These are phyloP conservation scores for Napeogenes sylphis DNA, from an alignment of 2,888 invertebrate species.

Conservation along the genomic window DNA sequence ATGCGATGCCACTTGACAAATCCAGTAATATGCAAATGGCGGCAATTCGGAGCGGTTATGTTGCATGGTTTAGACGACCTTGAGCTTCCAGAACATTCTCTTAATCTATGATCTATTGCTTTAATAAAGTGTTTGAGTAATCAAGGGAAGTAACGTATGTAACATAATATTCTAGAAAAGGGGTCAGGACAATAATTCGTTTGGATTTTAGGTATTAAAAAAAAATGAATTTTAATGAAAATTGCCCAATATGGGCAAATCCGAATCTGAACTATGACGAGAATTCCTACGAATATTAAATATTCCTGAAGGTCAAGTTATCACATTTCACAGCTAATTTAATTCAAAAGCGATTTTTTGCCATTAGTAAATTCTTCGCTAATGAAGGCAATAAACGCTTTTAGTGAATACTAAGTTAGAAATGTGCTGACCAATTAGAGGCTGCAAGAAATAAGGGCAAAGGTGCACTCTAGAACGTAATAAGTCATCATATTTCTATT, in stretches of 20 bases:
- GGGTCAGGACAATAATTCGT: no score
- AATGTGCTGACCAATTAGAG: constrained; percentile 18
- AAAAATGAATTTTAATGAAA: no score
- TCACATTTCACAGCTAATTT: constrained; percentile 13
- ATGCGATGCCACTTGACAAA: constrained; percentile 18
- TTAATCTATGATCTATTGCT: neutral
- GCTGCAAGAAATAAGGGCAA: constrained; percentile 4
- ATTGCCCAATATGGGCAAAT: no score
- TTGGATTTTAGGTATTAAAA: no score
- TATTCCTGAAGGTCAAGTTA: constrained; percentile 1
- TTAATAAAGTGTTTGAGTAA: no score
- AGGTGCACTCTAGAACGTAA: constrained; percentile 21
- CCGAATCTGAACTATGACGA: no score
- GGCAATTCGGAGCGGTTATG: constrained; percentile 12
- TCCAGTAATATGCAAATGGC: constrained; percentile 23
- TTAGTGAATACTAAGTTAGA: constrained; percentile 33
- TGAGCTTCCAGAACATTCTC: constrained; percentile 2
- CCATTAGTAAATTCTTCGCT: constrained; percentile 20
- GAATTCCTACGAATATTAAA: no score
- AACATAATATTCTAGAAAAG: no score
- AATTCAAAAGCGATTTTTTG: constrained; percentile 17
- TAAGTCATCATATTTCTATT: constrained; percentile 28
- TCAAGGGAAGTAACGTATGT: no score
- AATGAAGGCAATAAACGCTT: constrained; percentile 34
- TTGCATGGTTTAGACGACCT: constrained; percentile 13